Evolutionary conservation across 2,888 invertebrate genomes (phyloP), one percentile per base, ranked within the genome.

Genomic region (Tenthredo livida): DNA sequence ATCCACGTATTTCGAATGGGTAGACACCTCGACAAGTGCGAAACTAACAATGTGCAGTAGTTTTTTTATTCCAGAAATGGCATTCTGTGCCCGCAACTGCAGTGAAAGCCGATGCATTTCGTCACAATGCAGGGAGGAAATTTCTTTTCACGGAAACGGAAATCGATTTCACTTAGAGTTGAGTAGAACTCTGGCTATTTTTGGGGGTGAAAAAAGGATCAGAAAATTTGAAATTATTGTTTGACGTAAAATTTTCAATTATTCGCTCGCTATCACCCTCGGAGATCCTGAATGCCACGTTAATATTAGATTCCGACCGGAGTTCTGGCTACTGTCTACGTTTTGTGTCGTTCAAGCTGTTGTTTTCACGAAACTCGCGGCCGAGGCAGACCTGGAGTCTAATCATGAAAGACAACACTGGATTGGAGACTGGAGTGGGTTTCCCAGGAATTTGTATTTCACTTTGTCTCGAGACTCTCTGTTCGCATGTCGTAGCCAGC

Each of bases 1-100:
- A 80, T 80, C n/a, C 40, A 21, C 40, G 80, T 80, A 80, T 80
- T 10, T 33, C 78, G 17, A 58, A 37, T 58, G 17, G 47, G 78
- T 78, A 33, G 78, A 54, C 47, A 47, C 25, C 25, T 47, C 25
- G 40, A 47, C 43, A 47, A 47, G n/a, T 47, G 47, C 47, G 33
- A 70, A 37, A 70, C 37, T 58, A 7, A 70, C 37, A 33, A 29
- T 33, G 10, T 70, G 58, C 58, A 58, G 21, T 58, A 21, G 25
- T 61, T 61, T 25, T 25, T 61, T 4, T 61, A 61, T 61, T 0
- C 61, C 10, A n/a, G 25, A 61, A 61, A 10, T 10, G 61, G 61
- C 10, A 9, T 21, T 12, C 25, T 61, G 2, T 9, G 0, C 9
- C 61, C 12, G 25, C 10, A 3, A 61, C 21, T 61, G 25, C 58